phyloP scores from a whole-genome alignment of 2,797 vertebrate genomes.

The Vireo griseus region DNA sequence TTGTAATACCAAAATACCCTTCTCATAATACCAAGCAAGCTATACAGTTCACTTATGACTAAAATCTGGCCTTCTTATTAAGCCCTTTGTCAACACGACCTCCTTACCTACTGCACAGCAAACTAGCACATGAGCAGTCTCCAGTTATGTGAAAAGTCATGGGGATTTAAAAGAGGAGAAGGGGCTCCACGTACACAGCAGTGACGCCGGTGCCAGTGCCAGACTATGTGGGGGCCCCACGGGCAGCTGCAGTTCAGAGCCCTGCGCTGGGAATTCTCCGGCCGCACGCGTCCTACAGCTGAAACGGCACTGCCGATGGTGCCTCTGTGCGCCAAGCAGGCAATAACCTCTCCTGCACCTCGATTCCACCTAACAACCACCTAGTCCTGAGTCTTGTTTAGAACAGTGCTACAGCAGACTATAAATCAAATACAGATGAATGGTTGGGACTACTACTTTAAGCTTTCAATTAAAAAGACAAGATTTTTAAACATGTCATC shows the following conservation, averaged over 20 bases:
- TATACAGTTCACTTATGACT: not conserved
- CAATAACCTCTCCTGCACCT: not conserved
- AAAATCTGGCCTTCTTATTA: not conserved
- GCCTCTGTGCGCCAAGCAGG: fast-evolving
- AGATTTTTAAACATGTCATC: not conserved
- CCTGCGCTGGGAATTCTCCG: not conserved
- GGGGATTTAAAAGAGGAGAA: not conserved
- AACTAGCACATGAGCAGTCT: not conserved
- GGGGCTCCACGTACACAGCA: fast-evolving
- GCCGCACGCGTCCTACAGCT: fast-evolving
- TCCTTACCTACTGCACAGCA: not conserved
- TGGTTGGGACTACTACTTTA: not conserved
- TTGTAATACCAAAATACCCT: not conserved
- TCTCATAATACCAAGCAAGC: not conserved
- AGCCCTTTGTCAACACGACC: not conserved
- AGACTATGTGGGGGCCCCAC: fast-evolving
- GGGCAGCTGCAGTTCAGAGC: fast-evolving
- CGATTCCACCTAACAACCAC: not conserved
- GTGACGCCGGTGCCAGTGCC: fast-evolving
- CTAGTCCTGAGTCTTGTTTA: not conserved
- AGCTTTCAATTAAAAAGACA: not conserved
- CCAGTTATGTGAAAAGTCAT: fast-evolving
- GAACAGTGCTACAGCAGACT: fast-evolving
- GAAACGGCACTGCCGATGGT: fast-evolving
- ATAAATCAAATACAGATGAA: not conserved